Conservation (phyloP, 2,888 invertebrate genomes). For the Ormyrus labotus region DNA sequence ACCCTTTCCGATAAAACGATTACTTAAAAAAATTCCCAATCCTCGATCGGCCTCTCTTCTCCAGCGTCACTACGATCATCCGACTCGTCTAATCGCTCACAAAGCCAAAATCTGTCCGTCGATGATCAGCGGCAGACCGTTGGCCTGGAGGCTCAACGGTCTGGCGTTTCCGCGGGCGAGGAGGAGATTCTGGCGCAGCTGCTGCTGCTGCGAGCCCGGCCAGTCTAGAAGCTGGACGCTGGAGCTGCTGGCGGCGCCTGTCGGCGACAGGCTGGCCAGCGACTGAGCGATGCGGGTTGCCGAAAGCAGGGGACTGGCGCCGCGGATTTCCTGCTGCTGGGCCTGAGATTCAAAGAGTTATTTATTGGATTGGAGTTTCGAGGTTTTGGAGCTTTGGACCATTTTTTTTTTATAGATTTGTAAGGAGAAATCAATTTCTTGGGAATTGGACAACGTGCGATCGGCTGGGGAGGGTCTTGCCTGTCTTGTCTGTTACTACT, state of each 20-base stretch:
- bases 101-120: conserved; percentile 7
- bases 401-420: too few species aligned
- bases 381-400: too few species aligned
- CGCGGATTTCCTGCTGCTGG: conserved; percentile 20
- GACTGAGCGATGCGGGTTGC: conserved; percentile 46
- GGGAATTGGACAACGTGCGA: too few species aligned
- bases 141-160: conserved; percentile 1
- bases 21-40: too few species aligned
- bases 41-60: too few species aligned
- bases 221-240: conserved; percentile 34
- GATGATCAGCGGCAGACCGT: conserved; percentile 15
- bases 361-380: not conserved
- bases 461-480: too few species aligned
- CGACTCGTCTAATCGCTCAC: too few species aligned
- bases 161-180: not conserved
- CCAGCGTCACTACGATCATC: too few species aligned
- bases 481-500: too few species aligned
- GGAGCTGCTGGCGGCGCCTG: conserved; percentile 47
- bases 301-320: conserved; percentile 26
- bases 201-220: conserved; percentile 41
- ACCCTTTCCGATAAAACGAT: too few species aligned
- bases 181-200: conserved; percentile 2
- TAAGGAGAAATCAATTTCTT: too few species aligned
- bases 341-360: conserved; percentile 2
- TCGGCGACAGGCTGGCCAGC: conserved; percentile 33